Conservation (phyloP, 92 coral and sea anemone species). For the Porites rus region DNA sequence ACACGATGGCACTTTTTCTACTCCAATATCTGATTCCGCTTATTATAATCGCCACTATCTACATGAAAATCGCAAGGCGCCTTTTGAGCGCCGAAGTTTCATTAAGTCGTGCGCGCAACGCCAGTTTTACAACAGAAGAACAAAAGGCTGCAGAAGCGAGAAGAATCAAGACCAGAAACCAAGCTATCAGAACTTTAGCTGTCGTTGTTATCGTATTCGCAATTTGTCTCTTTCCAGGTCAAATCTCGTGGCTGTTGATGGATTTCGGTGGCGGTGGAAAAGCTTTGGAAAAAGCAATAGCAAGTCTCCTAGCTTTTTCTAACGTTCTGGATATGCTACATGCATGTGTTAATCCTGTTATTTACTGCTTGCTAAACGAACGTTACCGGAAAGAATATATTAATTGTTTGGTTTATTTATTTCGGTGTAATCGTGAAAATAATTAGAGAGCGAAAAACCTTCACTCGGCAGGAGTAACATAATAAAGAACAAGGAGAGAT, state of each 20-base stretch:
- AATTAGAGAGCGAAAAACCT: neutral
- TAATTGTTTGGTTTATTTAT: slow-evolving; percentile 30
- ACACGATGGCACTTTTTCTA: slow-evolving; percentile 78
- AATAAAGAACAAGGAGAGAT: no score
- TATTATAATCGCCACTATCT: slow-evolving; percentile 68
- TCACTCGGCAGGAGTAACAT: neutral
- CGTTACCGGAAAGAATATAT: slow-evolving; percentile 84
- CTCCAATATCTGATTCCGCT: slow-evolving; percentile 87
- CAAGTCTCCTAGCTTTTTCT: slow-evolving; percentile 66
- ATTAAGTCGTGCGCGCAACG: slow-evolving; percentile 31
- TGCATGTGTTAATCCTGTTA: slow-evolving; percentile 82
- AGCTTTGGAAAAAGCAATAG: slow-evolving; percentile 60
- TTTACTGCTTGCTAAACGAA: slow-evolving; percentile 79
- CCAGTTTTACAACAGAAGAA: slow-evolving; percentile 40
- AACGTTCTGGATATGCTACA: slow-evolving; percentile 79
- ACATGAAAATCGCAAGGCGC: slow-evolving; percentile 66
- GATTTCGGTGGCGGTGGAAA: slow-evolving; percentile 76
- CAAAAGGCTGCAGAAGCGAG: slow-evolving; percentile 61
- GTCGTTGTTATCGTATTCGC: slow-evolving; percentile 80
- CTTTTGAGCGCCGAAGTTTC: slow-evolving; percentile 61
- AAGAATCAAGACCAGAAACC: slow-evolving; percentile 64
- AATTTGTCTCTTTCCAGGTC: slow-evolving; percentile 81
- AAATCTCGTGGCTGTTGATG: slow-evolving; percentile 85
- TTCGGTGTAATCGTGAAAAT: slow-evolving; percentile 6
- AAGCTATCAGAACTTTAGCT: slow-evolving; percentile 79